Conservation (phyloP, 2,888 invertebrate genomes). For the Julus scanicus region DNA sequence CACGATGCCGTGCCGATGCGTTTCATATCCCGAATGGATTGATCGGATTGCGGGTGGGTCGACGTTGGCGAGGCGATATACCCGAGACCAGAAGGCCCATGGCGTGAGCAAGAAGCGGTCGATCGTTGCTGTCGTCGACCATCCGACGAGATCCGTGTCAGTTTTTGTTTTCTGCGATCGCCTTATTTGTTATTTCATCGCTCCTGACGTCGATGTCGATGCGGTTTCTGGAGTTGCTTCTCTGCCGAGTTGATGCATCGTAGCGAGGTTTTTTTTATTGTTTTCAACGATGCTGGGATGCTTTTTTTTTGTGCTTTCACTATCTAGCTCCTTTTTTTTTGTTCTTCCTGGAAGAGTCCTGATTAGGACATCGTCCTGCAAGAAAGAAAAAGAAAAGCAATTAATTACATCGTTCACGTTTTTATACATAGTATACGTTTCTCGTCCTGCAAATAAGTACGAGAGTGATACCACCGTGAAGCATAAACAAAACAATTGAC, state of each 20-base stretch:
- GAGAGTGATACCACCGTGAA: neutral
- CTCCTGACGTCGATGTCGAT: neutral
- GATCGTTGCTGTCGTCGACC: neutral
- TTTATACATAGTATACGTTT: neutral
- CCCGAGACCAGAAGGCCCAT: neutral
- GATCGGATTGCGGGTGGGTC: conserved; percentile 16
- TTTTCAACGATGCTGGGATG: neutral
- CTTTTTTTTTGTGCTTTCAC: neutral
- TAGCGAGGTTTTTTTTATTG: neutral
- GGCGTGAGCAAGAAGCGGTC: neutral
- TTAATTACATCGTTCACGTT: neutral
- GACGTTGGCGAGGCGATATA: neutral
- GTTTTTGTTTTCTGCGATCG: neutral
- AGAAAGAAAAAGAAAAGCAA: conserved; percentile 9
- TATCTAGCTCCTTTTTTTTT: neutral
- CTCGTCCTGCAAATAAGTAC: neutral
- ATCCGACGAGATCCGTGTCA: neutral
- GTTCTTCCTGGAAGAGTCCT: neutral
- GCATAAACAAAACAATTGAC: neutral
- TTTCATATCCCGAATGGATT: neutral
- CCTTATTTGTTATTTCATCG: neutral
- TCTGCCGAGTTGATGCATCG: neutral
- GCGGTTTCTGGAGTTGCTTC: neutral
- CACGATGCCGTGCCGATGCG: neutral
- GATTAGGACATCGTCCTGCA: conserved; percentile 23